Percentiles rank a stretch among this genome's conserved stretches.
These are phyloP conservation scores for Drosophila subobscura DNA, from an alignment of 1,140 invertebrate genomes.

Conservation along the genomic window DNA sequence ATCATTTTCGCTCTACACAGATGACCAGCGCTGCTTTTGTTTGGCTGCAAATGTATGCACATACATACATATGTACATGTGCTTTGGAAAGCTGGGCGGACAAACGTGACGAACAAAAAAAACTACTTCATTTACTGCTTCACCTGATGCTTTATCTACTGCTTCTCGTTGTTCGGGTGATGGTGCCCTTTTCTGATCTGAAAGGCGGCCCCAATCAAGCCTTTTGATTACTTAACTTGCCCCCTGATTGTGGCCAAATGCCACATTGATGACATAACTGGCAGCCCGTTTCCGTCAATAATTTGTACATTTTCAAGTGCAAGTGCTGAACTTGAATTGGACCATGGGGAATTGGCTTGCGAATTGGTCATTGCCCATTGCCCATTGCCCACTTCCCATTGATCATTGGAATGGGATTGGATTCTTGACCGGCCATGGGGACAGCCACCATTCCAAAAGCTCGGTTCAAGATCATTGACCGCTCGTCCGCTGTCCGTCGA, in stretches of 20 bases:
- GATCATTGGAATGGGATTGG: slow-evolving; percentile 26
- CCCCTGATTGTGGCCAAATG: slow-evolving; percentile 31
- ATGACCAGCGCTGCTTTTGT: neutral
- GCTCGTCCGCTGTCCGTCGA: slow-evolving; percentile 44
- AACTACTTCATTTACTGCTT: neutral
- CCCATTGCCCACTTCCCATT: too few relatives aligned
- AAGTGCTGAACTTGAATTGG: slow-evolving; percentile 78
- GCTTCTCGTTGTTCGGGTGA: too few relatives aligned
- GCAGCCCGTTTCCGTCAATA: slow-evolving; percentile 42
- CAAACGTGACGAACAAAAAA: slow-evolving; percentile 44
- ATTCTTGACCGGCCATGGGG: slow-evolving; percentile 10
- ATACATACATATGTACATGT: neutral
- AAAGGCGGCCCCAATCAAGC: slow-evolving; percentile 43
- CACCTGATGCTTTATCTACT: too few relatives aligned
- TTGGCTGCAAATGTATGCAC: too few relatives aligned
- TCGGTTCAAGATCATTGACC: slow-evolving; percentile 66
- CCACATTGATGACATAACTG: slow-evolving; percentile 77
- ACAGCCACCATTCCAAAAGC: slow-evolving; percentile 1
- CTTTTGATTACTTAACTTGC: slow-evolving; percentile 76
- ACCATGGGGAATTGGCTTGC: slow-evolving; percentile 57
- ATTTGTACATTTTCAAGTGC: slow-evolving; percentile 74
- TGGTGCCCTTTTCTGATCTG: too few relatives aligned
- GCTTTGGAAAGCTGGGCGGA: neutral
- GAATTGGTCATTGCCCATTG: slow-evolving; percentile 45
- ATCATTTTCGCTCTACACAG: slow-evolving; percentile 55